Conservation (phyloP, 2,888 invertebrate genomes). For the Tetropium fuscum region DNA sequence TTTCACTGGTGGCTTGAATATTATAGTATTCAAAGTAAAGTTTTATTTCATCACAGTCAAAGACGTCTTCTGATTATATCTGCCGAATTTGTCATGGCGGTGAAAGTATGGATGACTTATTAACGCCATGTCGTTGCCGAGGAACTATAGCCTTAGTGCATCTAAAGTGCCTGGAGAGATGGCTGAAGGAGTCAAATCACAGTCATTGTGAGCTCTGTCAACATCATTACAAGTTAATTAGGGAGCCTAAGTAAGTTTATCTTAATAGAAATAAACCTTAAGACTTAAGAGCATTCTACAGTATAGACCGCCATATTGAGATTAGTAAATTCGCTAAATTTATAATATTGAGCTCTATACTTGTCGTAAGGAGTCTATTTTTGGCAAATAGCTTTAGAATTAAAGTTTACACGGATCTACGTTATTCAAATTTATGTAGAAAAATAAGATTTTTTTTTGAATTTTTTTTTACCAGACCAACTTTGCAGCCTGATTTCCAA, state of each 20-base stretch:
- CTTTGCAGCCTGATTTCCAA: no score
- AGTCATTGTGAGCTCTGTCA: constrained; percentile 71
- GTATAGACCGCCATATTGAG: no score
- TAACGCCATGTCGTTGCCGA: constrained; percentile 69
- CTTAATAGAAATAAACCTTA: no score
- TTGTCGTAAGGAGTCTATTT: no score
- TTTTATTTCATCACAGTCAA: constrained; percentile 28
- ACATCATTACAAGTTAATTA: constrained; percentile 67
- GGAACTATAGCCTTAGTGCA: constrained; percentile 71
- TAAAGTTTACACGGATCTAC: no score
- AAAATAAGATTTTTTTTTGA: no score
- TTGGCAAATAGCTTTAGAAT: no score
- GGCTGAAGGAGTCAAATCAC: constrained; percentile 69
- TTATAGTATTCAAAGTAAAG: neutral
- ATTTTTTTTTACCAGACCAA: no score
- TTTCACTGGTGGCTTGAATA: neutral
- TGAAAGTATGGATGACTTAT: constrained; percentile 63
- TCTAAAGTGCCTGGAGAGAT: constrained; percentile 70
- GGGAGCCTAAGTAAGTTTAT: constrained; percentile 62
- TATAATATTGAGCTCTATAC: no score
- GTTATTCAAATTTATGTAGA: no score
- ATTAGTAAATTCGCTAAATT: no score
- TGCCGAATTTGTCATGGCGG: constrained; percentile 66
- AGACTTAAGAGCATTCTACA: no score
- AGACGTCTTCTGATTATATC: constrained; percentile 49